Conservation (phyloP, 2,797 vertebrate genomes). For the Clarias fuscus region DNA sequence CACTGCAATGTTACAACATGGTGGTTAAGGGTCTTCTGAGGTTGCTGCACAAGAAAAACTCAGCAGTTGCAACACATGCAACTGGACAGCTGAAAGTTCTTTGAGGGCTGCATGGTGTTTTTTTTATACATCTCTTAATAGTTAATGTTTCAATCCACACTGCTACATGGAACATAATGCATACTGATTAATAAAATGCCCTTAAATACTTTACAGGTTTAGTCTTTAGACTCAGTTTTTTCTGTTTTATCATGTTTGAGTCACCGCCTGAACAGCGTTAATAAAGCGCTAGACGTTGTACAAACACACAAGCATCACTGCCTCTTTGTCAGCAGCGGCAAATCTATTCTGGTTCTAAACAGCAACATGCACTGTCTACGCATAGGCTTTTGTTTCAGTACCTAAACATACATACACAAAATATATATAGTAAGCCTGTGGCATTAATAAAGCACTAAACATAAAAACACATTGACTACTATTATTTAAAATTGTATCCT, state of each 20-base stretch:
- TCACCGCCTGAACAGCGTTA: neutral
- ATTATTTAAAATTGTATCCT: neutral
- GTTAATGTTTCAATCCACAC: neutral
- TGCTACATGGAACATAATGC: neutral
- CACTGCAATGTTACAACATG: conserved; percentile 58
- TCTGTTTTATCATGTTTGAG: neutral
- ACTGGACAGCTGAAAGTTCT: neutral
- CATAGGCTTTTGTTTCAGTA: too few species aligned
- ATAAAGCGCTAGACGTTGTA: neutral
- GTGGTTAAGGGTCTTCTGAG: conserved; percentile 37
- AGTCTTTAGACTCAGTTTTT: neutral
- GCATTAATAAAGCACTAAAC: neutral
- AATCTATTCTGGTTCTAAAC: neutral
- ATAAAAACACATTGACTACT: neutral
- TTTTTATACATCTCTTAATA: neutral
- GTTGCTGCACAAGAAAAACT: neutral
- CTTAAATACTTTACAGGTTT: neutral
- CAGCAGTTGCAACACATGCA: neutral
- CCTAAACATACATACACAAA: too few species aligned
- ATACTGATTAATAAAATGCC: neutral
- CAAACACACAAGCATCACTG: neutral
- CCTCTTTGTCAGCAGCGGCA: neutral
- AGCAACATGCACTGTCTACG: neutral
- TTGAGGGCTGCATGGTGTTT: too few species aligned
- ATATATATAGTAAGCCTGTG: neutral